Evolutionary conservation across 1,140 invertebrate genomes (phyloP), one percentile per base, ranked within the genome.

Genomic region (Daktulosphaira vitifoliae): DNA sequence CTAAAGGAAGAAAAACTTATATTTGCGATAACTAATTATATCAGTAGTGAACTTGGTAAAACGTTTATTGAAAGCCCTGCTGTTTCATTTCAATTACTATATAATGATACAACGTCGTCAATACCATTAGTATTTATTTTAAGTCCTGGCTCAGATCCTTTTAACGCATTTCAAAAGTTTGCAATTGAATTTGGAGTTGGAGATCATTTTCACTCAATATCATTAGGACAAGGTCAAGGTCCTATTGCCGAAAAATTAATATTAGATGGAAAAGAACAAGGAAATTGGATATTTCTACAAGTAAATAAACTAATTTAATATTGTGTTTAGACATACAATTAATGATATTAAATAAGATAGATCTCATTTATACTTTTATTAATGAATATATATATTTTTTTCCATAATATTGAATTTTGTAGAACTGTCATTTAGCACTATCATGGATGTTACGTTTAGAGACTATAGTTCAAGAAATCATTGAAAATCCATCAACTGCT

Each of bases 401-500:
- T n/a, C n/a, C n/a, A n/a, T n/a, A n/a, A n/a, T n/a, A n/a, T n/a
- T n/a, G n/a, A n/a, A 33, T 33, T 33, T 75, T 80, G 56, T 77
- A 92, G 81, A 96, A 96, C 73, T 95, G 92, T 72, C 92, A 96
- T 72, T 77, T 96, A 68, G 92, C 90, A 7, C 85, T 89, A 3
- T 91, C 89, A 0, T 96, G 91, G 90, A 91, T 96, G 89, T 76
- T 85, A 2, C 74, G 75, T 1, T 77, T 92, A 72, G 88, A 90
- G 72, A 73, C 78, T 44, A 79, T 89, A 11, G 81, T 89, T 1
- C 77, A 85, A 66, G 78, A 83, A 48, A 77, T 94, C n/a, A 77
- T 80, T 4, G 78, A 87, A 69, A 81, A 81, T 39, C 78, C 76
- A 5, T 76, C 77, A 1, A 77, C 78, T 20, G 81, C 86, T 11